phyloP scores from a whole-genome alignment of 1,140 invertebrate species.

The Brachionus paranguensis region DNA sequence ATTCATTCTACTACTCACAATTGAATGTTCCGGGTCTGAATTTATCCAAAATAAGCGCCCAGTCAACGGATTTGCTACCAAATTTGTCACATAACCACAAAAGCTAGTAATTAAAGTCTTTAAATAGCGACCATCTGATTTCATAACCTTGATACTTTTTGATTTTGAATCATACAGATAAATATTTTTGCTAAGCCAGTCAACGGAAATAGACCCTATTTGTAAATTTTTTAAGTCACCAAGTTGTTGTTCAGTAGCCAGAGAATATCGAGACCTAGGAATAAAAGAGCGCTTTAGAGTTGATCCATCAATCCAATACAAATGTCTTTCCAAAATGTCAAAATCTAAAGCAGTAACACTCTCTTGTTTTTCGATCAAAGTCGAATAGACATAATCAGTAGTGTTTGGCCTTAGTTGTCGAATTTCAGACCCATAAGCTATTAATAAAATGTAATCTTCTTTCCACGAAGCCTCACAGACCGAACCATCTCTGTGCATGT shows the following conservation, averaged over 20 bases:
- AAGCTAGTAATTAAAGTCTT: constrained; percentile 34
- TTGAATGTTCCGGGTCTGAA: constrained; percentile 51
- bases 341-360: background rate
- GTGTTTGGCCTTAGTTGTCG: background rate
- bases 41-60: constrained; percentile 25
- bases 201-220: constrained; percentile 82
- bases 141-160: background rate
- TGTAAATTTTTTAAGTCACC: constrained; percentile 32
- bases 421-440: constrained; percentile 1
- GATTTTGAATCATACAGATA: constrained; percentile 81
- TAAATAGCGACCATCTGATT: constrained; percentile 26
- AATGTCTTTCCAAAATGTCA: background rate
- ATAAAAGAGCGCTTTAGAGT: background rate
- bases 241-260: background rate
- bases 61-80: constrained; percentile 2
- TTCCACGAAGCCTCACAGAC: constrained; percentile 13
- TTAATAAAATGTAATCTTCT: background rate
- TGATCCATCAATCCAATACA: constrained; percentile 13
- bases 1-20: constrained; percentile 90
- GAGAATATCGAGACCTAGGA: background rate
- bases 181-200: constrained; percentile 91
- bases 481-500: background rate
- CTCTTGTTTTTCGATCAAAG: constrained; percentile 4
- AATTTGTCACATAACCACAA: background rate
- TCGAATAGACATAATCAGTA: background rate